These are phyloP conservation scores for Pheosia tremula DNA, from an alignment of 2,888 invertebrate genomes.

Conservation along the genomic window DNA sequence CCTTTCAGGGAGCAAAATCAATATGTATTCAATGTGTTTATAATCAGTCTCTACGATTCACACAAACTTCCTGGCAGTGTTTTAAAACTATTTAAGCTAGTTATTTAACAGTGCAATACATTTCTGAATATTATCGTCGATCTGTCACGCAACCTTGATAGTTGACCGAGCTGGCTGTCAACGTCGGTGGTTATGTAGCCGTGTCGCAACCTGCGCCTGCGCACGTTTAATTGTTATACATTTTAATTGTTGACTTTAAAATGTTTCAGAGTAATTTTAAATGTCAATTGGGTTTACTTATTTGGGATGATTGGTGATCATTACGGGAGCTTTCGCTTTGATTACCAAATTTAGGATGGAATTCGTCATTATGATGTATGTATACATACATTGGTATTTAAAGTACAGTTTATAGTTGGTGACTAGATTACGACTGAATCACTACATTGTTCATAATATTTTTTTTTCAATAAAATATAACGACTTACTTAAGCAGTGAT, in stretches of 20 bases:
- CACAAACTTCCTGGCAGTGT: not conserved
- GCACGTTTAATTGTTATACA: slow-evolving; percentile 8
- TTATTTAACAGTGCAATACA: slow-evolving; percentile 10
- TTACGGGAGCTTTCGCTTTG: not conserved
- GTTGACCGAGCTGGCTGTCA: slow-evolving; percentile 34
- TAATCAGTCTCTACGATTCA: not conserved
- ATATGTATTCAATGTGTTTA: too few relatives aligned
- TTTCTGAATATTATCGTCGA: slow-evolving; percentile 28
- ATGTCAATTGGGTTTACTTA: not conserved
- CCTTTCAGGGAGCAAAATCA: not conserved
- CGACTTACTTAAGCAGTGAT: too few relatives aligned
- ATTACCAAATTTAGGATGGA: not conserved
- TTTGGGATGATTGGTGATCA: not conserved
- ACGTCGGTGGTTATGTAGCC: slow-evolving; percentile 11
- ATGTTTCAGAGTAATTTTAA: not conserved
- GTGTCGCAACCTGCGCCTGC: slow-evolving; percentile 21
- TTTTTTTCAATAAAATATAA: too few relatives aligned
- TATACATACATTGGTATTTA: not conserved
- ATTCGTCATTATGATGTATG: not conserved
- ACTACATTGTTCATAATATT: too few relatives aligned
- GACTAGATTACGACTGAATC: too few relatives aligned
- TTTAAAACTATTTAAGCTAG: not conserved
- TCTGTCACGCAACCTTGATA: slow-evolving; percentile 43
- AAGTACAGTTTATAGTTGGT: not conserved
- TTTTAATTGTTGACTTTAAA: not conserved